Evolutionary conservation across 1,140 invertebrate genomes (phyloP).

Genomic region (Colletes gigas): DNA sequence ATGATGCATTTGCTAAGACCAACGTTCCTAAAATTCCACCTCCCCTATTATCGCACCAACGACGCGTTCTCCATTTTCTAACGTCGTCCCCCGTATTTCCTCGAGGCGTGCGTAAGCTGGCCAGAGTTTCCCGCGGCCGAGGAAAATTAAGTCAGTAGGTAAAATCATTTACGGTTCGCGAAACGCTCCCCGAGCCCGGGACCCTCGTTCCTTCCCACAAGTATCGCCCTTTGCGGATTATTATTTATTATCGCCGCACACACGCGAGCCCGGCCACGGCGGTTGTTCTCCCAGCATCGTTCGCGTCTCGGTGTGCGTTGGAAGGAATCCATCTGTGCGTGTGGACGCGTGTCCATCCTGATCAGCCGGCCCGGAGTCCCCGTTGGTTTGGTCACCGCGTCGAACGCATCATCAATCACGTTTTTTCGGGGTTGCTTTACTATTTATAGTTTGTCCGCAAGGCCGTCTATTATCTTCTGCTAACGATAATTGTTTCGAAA

Average conservation of each 20-base stretch:
- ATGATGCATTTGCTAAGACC: too few relatives aligned
- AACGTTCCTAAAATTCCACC: too few relatives aligned
- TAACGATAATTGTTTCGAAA: constrained; percentile 70
- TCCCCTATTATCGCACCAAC: not conserved
- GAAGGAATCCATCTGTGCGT: constrained; percentile 6
- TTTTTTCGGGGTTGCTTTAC: constrained; percentile 67
- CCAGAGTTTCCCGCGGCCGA: constrained; percentile 3
- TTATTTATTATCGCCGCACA: constrained; percentile 76
- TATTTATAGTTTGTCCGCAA: constrained; percentile 70
- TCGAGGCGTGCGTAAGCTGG: too few relatives aligned
- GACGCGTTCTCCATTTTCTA: not conserved
- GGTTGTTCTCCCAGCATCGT: constrained; percentile 33
- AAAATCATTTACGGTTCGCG: constrained; percentile 71
- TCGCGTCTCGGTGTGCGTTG: constrained; percentile 21
- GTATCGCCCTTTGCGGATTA: constrained; percentile 73
- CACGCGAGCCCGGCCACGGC: constrained; percentile 13
- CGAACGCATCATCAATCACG: constrained; percentile 76
- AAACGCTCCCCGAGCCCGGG: constrained; percentile 48
- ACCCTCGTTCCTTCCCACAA: constrained; percentile 68
- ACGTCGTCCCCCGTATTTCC: not conserved
- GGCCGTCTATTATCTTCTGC: constrained; percentile 71
- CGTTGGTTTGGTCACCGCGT: constrained; percentile 60
- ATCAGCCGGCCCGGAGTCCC: constrained; percentile 52
- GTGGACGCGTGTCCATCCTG: constrained; percentile 51
- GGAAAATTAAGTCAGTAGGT: constrained; percentile 69